phyloP scores from a whole-genome alignment of 2,113 vertebrate species.

The Nyctibius bracteatus region DNA sequence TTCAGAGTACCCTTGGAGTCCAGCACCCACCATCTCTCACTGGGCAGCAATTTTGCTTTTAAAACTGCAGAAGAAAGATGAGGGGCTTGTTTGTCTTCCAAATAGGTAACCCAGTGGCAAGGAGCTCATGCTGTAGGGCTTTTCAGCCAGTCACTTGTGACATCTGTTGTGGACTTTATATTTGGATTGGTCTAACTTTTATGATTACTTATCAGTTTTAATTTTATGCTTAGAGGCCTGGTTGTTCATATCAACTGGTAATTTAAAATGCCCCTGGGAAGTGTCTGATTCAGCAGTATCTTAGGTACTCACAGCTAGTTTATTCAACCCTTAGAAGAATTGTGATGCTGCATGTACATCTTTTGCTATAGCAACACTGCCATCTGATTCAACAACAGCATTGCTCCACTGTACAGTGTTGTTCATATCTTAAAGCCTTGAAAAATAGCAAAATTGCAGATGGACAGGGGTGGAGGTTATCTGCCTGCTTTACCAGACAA shows the following conservation, averaged over 20 bases:
- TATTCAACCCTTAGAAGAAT: neutral
- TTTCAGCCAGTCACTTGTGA: neutral
- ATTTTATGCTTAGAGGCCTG: neutral
- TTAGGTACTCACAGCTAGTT: neutral
- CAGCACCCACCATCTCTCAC: neutral
- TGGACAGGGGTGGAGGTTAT: neutral
- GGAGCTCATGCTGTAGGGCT: neutral
- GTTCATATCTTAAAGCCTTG: neutral
- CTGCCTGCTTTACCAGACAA: neutral
- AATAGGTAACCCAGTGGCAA: neutral
- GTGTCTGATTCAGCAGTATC: neutral
- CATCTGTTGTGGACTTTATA: neutral
- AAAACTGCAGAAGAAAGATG: neutral
- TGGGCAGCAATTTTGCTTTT: neutral
- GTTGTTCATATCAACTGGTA: neutral
- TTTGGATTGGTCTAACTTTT: neutral
- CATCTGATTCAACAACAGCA: neutral
- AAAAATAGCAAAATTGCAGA: neutral
- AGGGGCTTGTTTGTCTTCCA: neutral
- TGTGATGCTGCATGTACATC: neutral
- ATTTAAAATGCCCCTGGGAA: neutral
- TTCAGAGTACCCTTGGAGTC: neutral
- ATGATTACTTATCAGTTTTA: neutral
- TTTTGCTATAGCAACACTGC: neutral
- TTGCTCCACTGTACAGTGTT: rapidly evolving